Conservation (phyloP, 2,888 invertebrate genomes). For the Cryptocheilus praepositus region DNA sequence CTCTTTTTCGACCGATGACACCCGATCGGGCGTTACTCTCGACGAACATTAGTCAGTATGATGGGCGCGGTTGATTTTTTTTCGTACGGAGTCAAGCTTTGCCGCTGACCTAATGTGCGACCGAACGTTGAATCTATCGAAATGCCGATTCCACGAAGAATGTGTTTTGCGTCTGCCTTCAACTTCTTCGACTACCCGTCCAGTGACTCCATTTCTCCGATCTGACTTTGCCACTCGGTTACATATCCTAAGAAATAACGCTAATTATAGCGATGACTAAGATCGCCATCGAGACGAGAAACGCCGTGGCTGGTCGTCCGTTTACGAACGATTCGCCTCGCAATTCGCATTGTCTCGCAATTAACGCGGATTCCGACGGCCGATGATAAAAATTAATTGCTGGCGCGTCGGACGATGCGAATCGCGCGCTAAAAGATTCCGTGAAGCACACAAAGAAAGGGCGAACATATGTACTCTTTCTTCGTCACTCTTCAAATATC, state of each 20-base stretch:
- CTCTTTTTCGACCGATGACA: too few species aligned
- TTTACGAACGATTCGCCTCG: constrained; percentile 17
- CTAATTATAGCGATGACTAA: constrained; percentile 57
- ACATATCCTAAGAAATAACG: constrained; percentile 55
- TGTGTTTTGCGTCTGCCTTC: background rate
- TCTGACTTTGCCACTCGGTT: constrained; percentile 56
- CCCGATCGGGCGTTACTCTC: too few species aligned
- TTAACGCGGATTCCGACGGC: constrained; percentile 56
- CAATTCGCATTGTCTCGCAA: constrained; percentile 57
- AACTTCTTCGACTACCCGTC: too few species aligned
- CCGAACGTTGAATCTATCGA: constrained; percentile 10
- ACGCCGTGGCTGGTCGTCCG: background rate
- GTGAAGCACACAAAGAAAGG: constrained; percentile 1
- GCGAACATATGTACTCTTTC: background rate
- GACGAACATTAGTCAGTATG: constrained; percentile 9
- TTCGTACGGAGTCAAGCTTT: background rate
- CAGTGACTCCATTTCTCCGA: constrained; percentile 30
- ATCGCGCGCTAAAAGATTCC: background rate
- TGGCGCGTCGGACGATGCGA: constrained; percentile 23
- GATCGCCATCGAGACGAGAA: background rate
- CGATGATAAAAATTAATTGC: constrained; percentile 62
- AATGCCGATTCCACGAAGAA: background rate
- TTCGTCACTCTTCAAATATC: too few species aligned
- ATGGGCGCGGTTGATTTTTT: background rate
- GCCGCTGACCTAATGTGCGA: too few species aligned